Evolutionary conservation across 2,113 vertebrate species (phyloP), one percentile per base, ranked within the genome.

Genomic region (Dicaeum eximium): DNA sequence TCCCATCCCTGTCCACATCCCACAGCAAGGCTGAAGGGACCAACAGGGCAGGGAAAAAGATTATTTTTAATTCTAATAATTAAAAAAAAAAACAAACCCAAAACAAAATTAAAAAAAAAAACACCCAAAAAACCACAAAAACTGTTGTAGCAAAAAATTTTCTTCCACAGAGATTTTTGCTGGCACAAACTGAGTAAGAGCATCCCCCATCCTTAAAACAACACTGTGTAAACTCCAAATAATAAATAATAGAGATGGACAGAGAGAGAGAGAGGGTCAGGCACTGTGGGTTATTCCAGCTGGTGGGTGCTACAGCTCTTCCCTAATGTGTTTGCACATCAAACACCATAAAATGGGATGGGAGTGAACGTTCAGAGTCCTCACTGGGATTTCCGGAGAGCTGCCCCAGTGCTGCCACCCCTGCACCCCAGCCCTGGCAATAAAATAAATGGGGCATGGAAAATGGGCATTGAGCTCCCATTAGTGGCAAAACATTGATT

Each of bases 131-230:
- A n/a, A n/a, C n/a, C n/a, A n/a, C n/a, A 58, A 61, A 15, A 64
- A 79, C 23, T 3, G 3, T 30, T 22, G 16, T 3, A 17, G n/a
- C 28, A 5, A 44, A 48, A n/a, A 1, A 2, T 0, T 4, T 31
- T 78, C 11, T 71, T 58, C 23, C 19, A 17, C 4, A 0, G n/a
- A 31, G 15, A 61, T 71, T 81, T 51, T 48, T 58, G 7, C 42
- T 53, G 81, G 37, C 24, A 18, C 20, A 38, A 64, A 20, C 11
- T 28, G 27, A 80, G 54, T n/a, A 54, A 72, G n/a, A 86, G 33
- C 33, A 62, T 15, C 51, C 7, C 53, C 19, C 22, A 14, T 33
- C 60, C 69, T 3, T 2, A 0, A 47, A 65, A 54, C 3, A 42
- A 60, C n/a, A 37, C 47, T 4, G 33, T 62, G 82, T 38, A 66